Percentiles rank a stretch among this genome's conserved stretches.
Conservation (phyloP, 2,888 invertebrate species). For the Tetanocera ferruginea region DNA sequence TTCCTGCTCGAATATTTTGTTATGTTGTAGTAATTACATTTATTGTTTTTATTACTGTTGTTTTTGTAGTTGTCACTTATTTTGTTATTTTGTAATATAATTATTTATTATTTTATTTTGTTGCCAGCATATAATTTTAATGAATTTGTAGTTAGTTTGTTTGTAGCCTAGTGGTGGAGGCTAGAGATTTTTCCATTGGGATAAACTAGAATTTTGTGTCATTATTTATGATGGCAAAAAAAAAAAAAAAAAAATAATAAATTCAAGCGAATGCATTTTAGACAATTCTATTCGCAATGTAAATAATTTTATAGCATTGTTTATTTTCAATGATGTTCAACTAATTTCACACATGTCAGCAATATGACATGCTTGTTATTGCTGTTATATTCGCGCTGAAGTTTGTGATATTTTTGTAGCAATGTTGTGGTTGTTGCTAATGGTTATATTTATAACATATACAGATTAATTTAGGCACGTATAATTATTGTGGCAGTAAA, state of each 20-base stretch:
- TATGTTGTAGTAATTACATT: too few relatives aligned
- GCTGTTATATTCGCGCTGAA: background rate
- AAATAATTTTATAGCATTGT: background rate
- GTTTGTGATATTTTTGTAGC: too few relatives aligned
- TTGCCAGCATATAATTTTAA: conserved; percentile 18
- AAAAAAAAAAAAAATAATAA: background rate
- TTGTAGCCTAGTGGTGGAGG: too few relatives aligned
- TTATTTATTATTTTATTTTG: conserved; percentile 13
- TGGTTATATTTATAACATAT: too few relatives aligned
- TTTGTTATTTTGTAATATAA: conserved; percentile 24
- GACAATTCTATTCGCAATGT: background rate
- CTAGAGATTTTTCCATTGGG: background rate
- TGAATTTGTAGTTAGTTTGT: background rate
- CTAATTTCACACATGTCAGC: conserved; percentile 8
- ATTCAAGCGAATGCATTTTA: background rate
- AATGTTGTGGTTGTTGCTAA: too few relatives aligned
- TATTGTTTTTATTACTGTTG: background rate
- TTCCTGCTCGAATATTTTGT: too few relatives aligned
- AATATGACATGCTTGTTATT: background rate
- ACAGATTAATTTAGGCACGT: too few relatives aligned
- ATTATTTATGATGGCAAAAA: background rate
- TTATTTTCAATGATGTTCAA: background rate
- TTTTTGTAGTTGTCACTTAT: background rate
- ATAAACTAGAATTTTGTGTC: background rate
- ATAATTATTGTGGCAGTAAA: too few relatives aligned